phyloP scores from a whole-genome alignment of 1,140 invertebrate genomes.

The Potamilus streckersoni region DNA sequence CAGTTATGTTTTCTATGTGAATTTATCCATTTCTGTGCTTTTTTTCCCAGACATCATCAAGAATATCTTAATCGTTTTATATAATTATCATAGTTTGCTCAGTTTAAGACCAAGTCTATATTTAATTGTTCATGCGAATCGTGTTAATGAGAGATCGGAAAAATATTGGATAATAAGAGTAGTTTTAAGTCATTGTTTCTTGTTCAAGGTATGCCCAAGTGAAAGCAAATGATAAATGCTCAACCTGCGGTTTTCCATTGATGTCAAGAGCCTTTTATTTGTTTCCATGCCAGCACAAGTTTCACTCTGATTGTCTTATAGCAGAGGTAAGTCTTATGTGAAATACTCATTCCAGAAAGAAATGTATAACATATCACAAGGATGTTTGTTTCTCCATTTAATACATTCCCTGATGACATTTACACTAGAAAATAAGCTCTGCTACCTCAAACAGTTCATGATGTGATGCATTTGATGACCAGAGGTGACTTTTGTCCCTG shows the following conservation, averaged over 20 bases:
- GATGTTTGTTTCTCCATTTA: no score
- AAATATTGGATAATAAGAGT: background rate
- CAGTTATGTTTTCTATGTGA: no score
- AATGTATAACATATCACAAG: background rate
- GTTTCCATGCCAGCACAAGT: slow-evolving; percentile 95
- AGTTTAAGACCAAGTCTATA: background rate
- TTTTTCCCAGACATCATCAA: no score
- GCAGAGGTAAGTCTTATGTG: slow-evolving; percentile 73
- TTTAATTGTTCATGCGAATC: background rate
- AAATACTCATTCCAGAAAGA: background rate
- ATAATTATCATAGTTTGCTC: no score
- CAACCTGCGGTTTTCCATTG: slow-evolving; percentile 83
- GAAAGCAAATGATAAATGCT: slow-evolving; percentile 82
- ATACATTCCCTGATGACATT: no score
- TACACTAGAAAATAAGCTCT: no score
- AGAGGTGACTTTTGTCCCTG: no score
- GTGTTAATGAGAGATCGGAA: no score
- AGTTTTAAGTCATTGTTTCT: slow-evolving; percentile 2
- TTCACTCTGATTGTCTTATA: slow-evolving; percentile 94
- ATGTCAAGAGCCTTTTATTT: slow-evolving; percentile 90
- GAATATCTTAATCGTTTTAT: no score
- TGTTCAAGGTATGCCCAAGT: slow-evolving; percentile 79
- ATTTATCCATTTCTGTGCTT: no score
- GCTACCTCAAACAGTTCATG: no score
- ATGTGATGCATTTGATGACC: no score